phyloP scores from a whole-genome alignment of 2,113 vertebrate species.

The Sorex fumeus region DNA sequence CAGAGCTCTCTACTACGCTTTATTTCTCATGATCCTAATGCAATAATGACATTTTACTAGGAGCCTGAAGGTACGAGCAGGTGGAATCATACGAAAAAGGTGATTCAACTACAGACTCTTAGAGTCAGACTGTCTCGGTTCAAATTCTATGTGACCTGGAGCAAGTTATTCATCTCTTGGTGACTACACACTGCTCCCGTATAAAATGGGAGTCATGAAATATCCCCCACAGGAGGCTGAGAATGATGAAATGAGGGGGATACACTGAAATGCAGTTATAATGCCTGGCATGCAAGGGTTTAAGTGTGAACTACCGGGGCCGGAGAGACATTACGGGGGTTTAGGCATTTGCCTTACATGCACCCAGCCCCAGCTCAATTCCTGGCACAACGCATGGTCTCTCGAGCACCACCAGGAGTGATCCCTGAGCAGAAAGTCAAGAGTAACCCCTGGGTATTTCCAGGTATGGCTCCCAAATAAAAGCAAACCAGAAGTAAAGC shows the following conservation, averaged over 20 bases:
- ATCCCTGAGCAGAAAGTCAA: no score
- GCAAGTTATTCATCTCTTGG: not conserved
- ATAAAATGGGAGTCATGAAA: not conserved
- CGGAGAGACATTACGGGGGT: no score
- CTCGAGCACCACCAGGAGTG: no score
- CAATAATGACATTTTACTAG: not conserved
- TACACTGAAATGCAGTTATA: fast-evolving
- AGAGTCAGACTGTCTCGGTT: not conserved
- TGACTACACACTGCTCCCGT: not conserved
- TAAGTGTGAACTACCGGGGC: not conserved
- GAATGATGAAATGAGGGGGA: not conserved
- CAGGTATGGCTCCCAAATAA: no score
- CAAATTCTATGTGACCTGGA: not conserved
- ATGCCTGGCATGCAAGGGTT: not conserved
- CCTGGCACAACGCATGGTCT: no score
- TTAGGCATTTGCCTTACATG: no score
- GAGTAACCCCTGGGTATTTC: no score
- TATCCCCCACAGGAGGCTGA: not conserved
- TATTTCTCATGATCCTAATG: not conserved
- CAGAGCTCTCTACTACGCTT: not conserved
- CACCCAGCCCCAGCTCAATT: no score
- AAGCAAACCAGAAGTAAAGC: no score
- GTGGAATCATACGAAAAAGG: not conserved
- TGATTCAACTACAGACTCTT: not conserved
- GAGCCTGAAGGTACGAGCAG: not conserved